A percentile compares a stretch with the other conserved stretches of the same genome.
phyloP scores from a whole-genome alignment of 2,113 vertebrate genomes.

The Donacobius atricapilla region DNA sequence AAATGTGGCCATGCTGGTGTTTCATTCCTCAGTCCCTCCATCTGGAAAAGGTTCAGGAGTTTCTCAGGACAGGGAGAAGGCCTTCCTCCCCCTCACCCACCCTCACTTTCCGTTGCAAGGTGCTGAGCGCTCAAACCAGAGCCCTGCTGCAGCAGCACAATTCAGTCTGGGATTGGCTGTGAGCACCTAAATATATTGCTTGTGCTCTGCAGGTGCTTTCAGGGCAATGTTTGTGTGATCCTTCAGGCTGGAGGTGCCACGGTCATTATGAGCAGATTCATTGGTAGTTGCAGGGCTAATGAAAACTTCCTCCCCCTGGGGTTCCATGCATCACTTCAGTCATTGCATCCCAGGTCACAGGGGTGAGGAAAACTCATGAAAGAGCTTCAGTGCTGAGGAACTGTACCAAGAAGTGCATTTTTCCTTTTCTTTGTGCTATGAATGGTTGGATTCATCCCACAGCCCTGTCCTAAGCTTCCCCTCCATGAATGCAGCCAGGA shows the following conservation, averaged over 20 bases:
- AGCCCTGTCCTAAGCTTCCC: neutral
- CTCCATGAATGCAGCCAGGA: neutral
- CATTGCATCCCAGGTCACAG: neutral
- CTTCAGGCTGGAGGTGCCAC: neutral
- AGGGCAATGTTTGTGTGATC: neutral
- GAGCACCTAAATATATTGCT: neutral
- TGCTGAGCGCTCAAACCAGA: neutral
- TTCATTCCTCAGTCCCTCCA: neutral
- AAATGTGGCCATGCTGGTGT: neutral
- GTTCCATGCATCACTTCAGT: neutral
- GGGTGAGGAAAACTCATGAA: neutral
- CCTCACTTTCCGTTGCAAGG: neutral
- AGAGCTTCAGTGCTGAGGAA: neutral
- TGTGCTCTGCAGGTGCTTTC: neutral
- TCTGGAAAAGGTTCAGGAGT: neutral
- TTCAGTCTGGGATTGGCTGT: neutral
- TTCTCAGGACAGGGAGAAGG: neutral
- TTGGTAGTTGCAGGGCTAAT: neutral
- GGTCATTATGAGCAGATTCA: rapidly evolving
- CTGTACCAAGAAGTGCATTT: neutral
- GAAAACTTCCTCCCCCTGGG: neutral
- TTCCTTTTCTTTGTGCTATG: neutral
- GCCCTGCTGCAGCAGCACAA: neutral
- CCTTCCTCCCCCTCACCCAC: neutral
- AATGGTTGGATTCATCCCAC: neutral